Percentiles rank a stretch among this genome's conserved stretches.
Evolutionary conservation across 1,140 invertebrate genomes (phyloP).

Genomic region (Lasioglossum baleicum): DNA sequence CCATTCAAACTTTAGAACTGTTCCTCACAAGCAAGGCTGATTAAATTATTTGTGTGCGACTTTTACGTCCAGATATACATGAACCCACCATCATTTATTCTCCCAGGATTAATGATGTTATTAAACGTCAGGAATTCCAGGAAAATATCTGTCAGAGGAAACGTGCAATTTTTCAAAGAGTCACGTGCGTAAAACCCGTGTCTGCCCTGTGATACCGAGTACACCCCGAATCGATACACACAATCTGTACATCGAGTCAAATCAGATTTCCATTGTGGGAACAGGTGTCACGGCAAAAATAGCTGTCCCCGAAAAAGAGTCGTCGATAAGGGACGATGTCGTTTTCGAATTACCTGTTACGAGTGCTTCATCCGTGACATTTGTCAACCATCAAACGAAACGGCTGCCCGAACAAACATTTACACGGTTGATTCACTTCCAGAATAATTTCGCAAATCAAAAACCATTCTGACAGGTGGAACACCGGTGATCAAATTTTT

Average conservation of each 20-base stretch:
- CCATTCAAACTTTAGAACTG: too few species aligned
- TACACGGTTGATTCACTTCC: not conserved
- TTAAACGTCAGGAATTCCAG: too few species aligned
- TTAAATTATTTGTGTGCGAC: too few species aligned
- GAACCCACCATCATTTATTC: too few species aligned
- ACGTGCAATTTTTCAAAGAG: too few species aligned
- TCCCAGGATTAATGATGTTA: too few species aligned
- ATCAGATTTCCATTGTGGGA: not conserved
- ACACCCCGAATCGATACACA: not conserved
- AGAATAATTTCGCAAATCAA: not conserved
- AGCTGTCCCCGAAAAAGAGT: not conserved
- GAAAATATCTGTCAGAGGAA: too few species aligned
- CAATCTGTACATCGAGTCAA: not conserved
- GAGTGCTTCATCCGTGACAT: not conserved
- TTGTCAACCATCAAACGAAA: not conserved
- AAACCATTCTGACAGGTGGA: not conserved
- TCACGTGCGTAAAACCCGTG: too few species aligned
- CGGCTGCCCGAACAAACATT: not conserved
- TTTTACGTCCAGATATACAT: too few species aligned
- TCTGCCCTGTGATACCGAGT: not conserved
- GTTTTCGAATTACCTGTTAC: constrained; percentile 26
- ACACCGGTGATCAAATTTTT: too few species aligned
- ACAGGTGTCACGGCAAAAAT: constrained; percentile 15
- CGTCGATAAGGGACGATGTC: not conserved
- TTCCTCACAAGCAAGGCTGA: too few species aligned